A percentile compares a stretch with the other conserved stretches of the same genome.
Conservation (phyloP, 2,888 invertebrate genomes). For the Drosophila helvetica region DNA sequence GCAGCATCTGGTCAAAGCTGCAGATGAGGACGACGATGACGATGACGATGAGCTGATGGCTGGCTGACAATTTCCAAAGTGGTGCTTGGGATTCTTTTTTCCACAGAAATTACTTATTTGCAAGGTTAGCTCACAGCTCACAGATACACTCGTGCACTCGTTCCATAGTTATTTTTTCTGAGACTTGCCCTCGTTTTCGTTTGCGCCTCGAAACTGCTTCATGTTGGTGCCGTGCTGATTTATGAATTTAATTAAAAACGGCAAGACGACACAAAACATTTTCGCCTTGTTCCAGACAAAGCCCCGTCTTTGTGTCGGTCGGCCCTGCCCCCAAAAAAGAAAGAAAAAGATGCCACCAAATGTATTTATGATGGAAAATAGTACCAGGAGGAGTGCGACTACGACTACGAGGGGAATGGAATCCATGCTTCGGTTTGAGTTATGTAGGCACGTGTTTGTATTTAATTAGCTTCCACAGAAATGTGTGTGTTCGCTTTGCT, state of each 20-base stretch:
- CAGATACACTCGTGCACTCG: conserved; percentile 37
- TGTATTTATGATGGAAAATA: conserved; percentile 67
- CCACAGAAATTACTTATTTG: conserved; percentile 50
- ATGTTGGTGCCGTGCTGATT: conserved; percentile 55
- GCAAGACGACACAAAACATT: conserved; percentile 61
- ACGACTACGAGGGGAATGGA: not conserved
- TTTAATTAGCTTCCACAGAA: conserved; percentile 68
- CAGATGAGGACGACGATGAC: conserved; percentile 22
- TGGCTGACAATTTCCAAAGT: conserved; percentile 42
- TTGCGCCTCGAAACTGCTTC: conserved; percentile 30
- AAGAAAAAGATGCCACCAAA: conserved; percentile 51
- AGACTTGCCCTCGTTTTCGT: conserved; percentile 35
- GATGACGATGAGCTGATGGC: conserved; percentile 16
- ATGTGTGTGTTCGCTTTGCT: conserved; percentile 50
- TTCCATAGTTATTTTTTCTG: conserved; percentile 26
- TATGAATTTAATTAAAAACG: conserved; percentile 79
- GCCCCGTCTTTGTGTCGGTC: conserved; percentile 41
- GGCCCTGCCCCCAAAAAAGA: conserved; percentile 5
- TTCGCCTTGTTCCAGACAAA: conserved; percentile 38
- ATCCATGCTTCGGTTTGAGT: conserved; percentile 59
- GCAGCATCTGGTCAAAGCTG: conserved; percentile 29
- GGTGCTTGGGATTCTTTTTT: conserved; percentile 51
- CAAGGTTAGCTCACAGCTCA: conserved; percentile 63
- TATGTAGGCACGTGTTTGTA: conserved; percentile 77
- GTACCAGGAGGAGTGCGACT: conserved; percentile 2